These are phyloP conservation scores for Crotalus horridus DNA, from an alignment of 2,113 vertebrate genomes.

Conservation along the genomic window DNA sequence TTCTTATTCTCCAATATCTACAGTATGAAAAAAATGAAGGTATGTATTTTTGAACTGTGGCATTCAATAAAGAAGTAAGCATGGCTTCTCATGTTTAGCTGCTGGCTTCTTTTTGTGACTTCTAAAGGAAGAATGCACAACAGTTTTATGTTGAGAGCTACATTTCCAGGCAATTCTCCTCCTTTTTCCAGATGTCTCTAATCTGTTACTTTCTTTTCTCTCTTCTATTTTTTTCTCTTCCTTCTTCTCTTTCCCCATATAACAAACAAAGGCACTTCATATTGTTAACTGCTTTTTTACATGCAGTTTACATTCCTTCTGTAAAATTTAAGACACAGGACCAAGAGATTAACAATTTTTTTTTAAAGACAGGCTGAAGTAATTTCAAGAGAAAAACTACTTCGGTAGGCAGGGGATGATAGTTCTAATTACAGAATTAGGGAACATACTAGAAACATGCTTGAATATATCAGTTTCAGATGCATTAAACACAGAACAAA, in stretches of 20 bases:
- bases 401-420: background rate
- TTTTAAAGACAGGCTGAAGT: background rate
- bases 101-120: background rate
- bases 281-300: background rate
- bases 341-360: background rate
- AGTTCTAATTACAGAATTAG: background rate
- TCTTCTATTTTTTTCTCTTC: background rate
- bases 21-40: no score
- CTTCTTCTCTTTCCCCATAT: background rate
- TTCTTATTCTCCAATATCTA: background rate
- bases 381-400: background rate
- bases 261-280: background rate
- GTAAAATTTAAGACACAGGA: background rate
- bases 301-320: background rate
- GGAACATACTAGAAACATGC: background rate
- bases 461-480: background rate
- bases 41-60: background rate
- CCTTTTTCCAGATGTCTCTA: background rate
- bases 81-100: background rate
- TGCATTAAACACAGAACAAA: background rate
- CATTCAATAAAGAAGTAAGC: background rate
- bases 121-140: background rate
- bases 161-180: background rate
- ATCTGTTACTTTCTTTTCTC: background rate
- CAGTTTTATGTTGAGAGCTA: background rate